Base-by-base conservation (phyloP, 2,888 invertebrate species). In the Drosophila cognata region DNA sequence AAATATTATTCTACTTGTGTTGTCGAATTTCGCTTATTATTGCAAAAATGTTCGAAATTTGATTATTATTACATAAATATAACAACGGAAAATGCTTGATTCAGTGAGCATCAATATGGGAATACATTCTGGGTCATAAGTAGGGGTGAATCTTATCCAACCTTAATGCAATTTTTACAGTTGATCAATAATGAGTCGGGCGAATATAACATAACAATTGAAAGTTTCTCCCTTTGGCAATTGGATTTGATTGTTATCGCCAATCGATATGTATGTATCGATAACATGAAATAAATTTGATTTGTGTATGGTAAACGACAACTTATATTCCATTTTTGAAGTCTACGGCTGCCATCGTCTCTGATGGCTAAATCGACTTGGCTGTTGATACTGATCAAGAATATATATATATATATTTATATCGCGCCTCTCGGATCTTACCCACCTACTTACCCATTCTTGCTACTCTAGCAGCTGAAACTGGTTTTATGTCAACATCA, bases 401-500 rank as follows among this genome's bases (percentile, higher is more conserved):
- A 46, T 46, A 25, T 46, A 46, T 46, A 43, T 35, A 7, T 28
- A 29, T 8, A 11, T 33, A n/a, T n/a, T n/a, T n/a, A 33, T 33
- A 33, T 11, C 10, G 33, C 4, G 11, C 11, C 10, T 33, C 33
- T 33, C 33, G 33, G 11, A 10, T 33, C 33, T 4, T 33, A 33
- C 1, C 10, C 10, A 33, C 33, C 10, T 10, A 11, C 33, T 33
- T 10, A 33, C 10, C 33, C 33, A 33, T 10, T 46, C 25, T 25
- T 25, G 25, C 28, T 18, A 35, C 25, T 56, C 48, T 56, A 25
- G 33, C 53, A 33, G 29, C 33, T 50, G 28, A 68, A 69, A 68
- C 69, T 53, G 69, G 69, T 69, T 69, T 53, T 21, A n/a, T 43
- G 50, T 51, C 41, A n/a, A 35, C 41, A n/a, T 21, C 46, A 46